Percentiles rank a stretch among this genome's conserved stretches.
Evolutionary conservation across 1,140 invertebrate genomes (phyloP).

Genomic region (Drosophila orena): DNA sequence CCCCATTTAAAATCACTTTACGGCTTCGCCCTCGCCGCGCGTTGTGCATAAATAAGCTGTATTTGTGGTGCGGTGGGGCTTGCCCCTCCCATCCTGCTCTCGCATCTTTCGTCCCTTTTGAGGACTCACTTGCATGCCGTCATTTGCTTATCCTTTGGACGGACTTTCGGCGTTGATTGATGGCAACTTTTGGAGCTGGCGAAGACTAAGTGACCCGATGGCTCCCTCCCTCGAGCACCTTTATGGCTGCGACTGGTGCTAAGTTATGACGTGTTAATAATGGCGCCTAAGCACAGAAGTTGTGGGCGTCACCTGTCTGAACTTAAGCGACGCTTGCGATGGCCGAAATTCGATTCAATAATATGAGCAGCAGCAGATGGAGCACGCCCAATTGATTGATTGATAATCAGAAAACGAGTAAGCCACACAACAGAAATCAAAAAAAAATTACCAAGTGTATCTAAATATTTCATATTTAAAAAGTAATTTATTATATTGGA

Average conservation of each 20-base stretch:
- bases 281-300: constrained; percentile 62
- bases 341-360: constrained; percentile 15
- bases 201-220: constrained; percentile 39
- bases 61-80: constrained; percentile 11
- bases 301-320: constrained; percentile 51
- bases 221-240: constrained; percentile 37
- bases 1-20: constrained; percentile 70
- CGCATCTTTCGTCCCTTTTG: not conserved
- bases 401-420: not conserved
- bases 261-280: constrained; percentile 75
- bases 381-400: not conserved
- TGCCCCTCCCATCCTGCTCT: not conserved
- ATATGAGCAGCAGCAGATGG: not conserved
- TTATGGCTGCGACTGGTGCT: constrained; percentile 37
- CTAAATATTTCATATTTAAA: no score
- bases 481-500: no score
- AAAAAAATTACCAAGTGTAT: no score
- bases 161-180: constrained; percentile 48
- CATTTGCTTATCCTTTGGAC: constrained; percentile 50
- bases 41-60: constrained; percentile 70
- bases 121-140: constrained; percentile 28
- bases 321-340: constrained; percentile 33
- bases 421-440: not conserved
- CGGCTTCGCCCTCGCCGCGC: constrained; percentile 48
- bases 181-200: constrained; percentile 49